Percentiles rank a stretch among this genome's conserved stretches.
Conservation (phyloP, 92 coral and sea anemone genomes). For the Actinostola sp. region DNA sequence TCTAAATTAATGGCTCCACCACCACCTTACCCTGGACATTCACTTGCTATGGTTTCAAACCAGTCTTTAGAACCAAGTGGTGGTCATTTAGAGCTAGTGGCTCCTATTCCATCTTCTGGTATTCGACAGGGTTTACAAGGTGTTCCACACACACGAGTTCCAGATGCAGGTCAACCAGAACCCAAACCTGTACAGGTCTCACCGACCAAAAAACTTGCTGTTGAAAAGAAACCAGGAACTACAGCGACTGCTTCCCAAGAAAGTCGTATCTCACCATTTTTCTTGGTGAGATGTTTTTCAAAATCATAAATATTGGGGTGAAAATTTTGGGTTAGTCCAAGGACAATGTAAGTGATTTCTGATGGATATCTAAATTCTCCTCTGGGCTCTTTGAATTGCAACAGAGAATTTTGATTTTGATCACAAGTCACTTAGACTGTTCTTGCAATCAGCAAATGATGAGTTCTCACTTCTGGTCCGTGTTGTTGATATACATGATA, state of each 20-base stretch:
- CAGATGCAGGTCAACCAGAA: slow-evolving; percentile 43
- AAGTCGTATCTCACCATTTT: slow-evolving; percentile 73
- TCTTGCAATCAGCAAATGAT: too few relatives aligned
- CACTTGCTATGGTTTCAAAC: slow-evolving; percentile 39
- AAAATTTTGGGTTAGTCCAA: background rate
- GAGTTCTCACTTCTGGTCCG: slow-evolving; percentile 92
- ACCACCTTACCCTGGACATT: slow-evolving; percentile 80
- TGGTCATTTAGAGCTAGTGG: slow-evolving; percentile 15
- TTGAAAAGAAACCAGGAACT: slow-evolving; percentile 53
- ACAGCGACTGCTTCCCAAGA: slow-evolving; percentile 19
- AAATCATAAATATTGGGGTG: background rate
- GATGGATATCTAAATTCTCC: too few relatives aligned
- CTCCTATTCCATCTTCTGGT: slow-evolving; percentile 10
- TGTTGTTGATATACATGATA: slow-evolving; percentile 83
- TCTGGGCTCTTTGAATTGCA: too few relatives aligned
- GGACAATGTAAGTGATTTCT: background rate
- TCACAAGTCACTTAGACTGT: too few relatives aligned
- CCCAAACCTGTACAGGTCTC: slow-evolving; percentile 70
- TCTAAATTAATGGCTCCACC: slow-evolving; percentile 74
- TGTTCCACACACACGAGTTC: slow-evolving; percentile 21
- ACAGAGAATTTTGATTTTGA: too few relatives aligned
- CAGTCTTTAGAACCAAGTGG: slow-evolving; percentile 36
- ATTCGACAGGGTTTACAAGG: slow-evolving; percentile 11
- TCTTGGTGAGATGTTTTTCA: slow-evolving; percentile 60
- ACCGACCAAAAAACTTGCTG: slow-evolving; percentile 78